Conservation (phyloP, 2,888 invertebrate species). For the Megamerina dolium region DNA sequence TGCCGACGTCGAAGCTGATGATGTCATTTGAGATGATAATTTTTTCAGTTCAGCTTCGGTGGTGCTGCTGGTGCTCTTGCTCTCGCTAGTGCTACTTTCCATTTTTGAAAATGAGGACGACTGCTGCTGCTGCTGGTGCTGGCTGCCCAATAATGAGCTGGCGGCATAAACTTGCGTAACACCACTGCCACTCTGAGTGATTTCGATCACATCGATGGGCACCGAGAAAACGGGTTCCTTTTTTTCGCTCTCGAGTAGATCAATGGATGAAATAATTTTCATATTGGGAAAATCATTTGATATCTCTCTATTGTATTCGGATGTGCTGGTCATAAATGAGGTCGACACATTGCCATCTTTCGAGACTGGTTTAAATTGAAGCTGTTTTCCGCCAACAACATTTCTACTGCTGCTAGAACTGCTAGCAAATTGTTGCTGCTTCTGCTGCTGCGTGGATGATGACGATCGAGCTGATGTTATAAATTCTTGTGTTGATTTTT, state of each 20-base stretch:
- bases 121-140: slow-evolving; percentile 17
- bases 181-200: slow-evolving; percentile 22
- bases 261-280: slow-evolving; percentile 39
- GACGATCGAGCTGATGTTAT: slow-evolving; percentile 3
- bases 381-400: not conserved
- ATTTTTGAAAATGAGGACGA: slow-evolving; percentile 1
- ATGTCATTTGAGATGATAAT: slow-evolving; percentile 39
- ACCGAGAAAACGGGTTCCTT: slow-evolving; percentile 42
- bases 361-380: slow-evolving; percentile 8
- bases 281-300: slow-evolving; percentile 33
- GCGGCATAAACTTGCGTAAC: slow-evolving; percentile 16
- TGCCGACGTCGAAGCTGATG: slow-evolving; percentile 33
- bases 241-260: slow-evolving; percentile 39
- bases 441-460: slow-evolving; percentile 1
- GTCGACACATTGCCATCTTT: slow-evolving; percentile 5
- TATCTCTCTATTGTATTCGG: slow-evolving; percentile 18
- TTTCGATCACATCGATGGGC: slow-evolving; percentile 41
- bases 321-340: slow-evolving; percentile 13
- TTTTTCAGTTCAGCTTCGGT: slow-evolving; percentile 23
- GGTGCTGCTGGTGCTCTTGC: slow-evolving; percentile 29
- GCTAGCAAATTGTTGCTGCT: not conserved
- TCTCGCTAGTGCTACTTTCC: slow-evolving; percentile 15
- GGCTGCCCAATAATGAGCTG: slow-evolving; percentile 9
- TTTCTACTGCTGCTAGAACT: not conserved
- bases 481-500: slow-evolving; percentile 13